phyloP scores from a whole-genome alignment of 1,140 invertebrate genomes.

The Geopemphigus sp. region DNA sequence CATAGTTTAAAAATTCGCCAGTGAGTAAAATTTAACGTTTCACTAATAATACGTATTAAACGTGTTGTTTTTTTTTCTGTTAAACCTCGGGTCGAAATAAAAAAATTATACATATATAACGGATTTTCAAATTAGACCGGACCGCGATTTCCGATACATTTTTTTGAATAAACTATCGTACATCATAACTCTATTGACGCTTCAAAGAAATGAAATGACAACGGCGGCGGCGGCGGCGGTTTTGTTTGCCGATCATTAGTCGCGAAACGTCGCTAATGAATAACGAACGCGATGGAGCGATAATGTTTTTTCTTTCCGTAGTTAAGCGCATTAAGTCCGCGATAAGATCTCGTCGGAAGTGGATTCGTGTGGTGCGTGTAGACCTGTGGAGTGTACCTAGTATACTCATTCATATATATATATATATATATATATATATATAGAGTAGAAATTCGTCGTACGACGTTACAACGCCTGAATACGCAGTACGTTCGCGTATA shows the following conservation, averaged over 20 bases:
- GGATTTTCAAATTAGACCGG: not conserved
- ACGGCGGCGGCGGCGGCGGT: too few species aligned
- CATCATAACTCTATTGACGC: not conserved
- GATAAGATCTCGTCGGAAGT: not conserved
- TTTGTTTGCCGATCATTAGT: conserved; percentile 6
- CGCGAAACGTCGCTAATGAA: not conserved
- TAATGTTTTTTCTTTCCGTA: not conserved
- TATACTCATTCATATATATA: too few species aligned
- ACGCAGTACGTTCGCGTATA: conserved; percentile 4
- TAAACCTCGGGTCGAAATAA: not conserved
- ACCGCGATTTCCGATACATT: not conserved
- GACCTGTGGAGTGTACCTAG: not conserved
- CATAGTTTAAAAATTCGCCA: not conserved
- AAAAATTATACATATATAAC: not conserved
- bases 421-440: too few species aligned
- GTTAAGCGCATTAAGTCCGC: not conserved
- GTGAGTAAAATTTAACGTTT: not conserved
- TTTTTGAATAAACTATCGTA: not conserved
- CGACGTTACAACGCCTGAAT: not conserved
- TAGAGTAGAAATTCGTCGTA: conserved; percentile 1
- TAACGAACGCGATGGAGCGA: not conserved
- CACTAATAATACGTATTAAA: not conserved
- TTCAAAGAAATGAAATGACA: not conserved
- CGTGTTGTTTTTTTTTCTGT: not conserved
- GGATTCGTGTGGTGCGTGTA: not conserved